Base-by-base conservation (phyloP, 2,113 vertebrate genomes). In the Otis tarda region DNA sequence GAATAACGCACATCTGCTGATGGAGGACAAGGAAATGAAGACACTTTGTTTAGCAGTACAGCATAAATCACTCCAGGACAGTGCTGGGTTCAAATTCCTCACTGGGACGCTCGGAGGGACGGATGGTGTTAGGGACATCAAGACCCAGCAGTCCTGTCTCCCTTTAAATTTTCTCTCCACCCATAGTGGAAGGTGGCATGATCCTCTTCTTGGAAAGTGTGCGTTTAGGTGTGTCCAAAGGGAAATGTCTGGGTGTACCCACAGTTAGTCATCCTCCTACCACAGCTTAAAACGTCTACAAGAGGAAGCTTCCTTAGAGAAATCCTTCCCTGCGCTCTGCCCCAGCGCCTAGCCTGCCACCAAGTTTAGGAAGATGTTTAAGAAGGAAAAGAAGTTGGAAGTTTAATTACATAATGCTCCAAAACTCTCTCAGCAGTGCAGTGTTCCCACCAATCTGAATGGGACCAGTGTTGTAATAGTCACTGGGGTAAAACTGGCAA, bases 141-240 rank as follows among this genome's bases (percentile, higher is more conserved):
- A 47, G 19, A 59, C 13, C 16, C 77, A 89, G 49, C 9, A 71
- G 57, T 37, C 47, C 49, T 28, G 18, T 83, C 76, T 79, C 61
- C 74, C 77, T 95, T 95, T 64, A 91, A 87, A 65, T 85, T 70
- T 73, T 87, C 67, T 84, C 95, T 94, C 95, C 91, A 61, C 94
- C 89, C 89, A 69, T 63, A 69, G 9, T 89, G 83, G 50, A 96
- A 82, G 95, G 92, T 94, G 94, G 96, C 89, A 94, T 93, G 95
- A 96, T 96, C 67, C 37, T 95, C 95, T 95, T 95, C 96, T 95
- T 97, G 94, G 93, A 96, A 95, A 97, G 96, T 77, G 61, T 87
- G 77, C 45, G 78, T 41, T 91, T 91, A 96, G 90, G 95, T 96
- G 95, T 93, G 95, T 93, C 90, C 78, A 67, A 89, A 85, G 91